Base-by-base conservation (phyloP, 1,140 invertebrate species). In the Sarcophaga bullata region DNA sequence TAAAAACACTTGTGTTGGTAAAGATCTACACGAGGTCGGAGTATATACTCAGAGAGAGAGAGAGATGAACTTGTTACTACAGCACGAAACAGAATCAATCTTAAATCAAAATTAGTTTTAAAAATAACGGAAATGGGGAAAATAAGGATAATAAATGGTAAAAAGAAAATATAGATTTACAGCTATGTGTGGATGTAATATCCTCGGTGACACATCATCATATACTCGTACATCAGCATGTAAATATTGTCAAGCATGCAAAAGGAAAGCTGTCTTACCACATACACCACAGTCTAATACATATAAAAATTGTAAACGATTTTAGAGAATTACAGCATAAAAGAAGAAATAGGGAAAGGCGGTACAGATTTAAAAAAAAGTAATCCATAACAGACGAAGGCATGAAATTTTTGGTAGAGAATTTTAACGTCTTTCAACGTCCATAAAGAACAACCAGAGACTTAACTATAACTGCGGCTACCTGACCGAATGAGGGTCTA, bases 91-190 rank as follows among this genome's bases (percentile, higher is more conserved):
- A 58, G 54, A 13, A 58, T 58, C 54, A 58, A 58, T 58, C 54
- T 58, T 58, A 58, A 58, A 58, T n/a, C 54, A 58, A 58, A 58
- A 58, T 58, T 58, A 13, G 54, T 58, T 58, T 58, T 15, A 58
- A 58, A n/a, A n/a, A 58, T n/a, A 58, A 58, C 25, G 25, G 25
- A 37, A 37, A 37, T 37, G 25, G 25, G 15, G 6, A 58, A 58
- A n/a, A 58, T 58, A 13, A 58, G 54, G 54, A 58, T 58, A 58
- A 58, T 58, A 58, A 58, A 58, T n/a, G 54, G 15, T 15, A 15
- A 15, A n/a, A 58, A 58, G 6, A 58, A n/a, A 5, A 5, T 58
- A n/a, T 37, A 37, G 25, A 37, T 37, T 37, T 58, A 4, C 54
- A 13, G 54, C 25, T 15, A 58, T 7, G 54, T n/a, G 15, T 15